Conservation (phyloP, 2,888 invertebrate genomes). For the Bellardia bayeri region DNA sequence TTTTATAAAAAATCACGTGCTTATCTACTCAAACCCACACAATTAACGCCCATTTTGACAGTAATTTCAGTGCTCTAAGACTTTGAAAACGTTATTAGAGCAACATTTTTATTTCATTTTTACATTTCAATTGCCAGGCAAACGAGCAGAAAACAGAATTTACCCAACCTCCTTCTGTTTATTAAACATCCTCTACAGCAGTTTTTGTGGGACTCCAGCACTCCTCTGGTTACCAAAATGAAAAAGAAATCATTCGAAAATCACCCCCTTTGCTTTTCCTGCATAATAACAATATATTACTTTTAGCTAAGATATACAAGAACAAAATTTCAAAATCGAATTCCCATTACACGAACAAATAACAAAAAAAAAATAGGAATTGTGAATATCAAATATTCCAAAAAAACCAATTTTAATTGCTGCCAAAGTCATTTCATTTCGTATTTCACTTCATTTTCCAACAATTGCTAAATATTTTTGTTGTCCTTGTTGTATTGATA, state of each 20-base stretch:
- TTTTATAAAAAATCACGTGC: slow-evolving; percentile 81
- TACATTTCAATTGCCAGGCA: slow-evolving; percentile 71
- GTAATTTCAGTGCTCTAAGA: slow-evolving; percentile 67
- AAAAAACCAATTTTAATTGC: slow-evolving; percentile 69
- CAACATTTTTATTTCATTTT: slow-evolving; percentile 43
- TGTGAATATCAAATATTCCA: slow-evolving; percentile 21
- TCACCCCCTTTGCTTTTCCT: slow-evolving; percentile 47
- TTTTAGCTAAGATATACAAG: slow-evolving; percentile 44
- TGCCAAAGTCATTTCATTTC: slow-evolving; percentile 68
- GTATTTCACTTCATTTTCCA: slow-evolving; percentile 57
- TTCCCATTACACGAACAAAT: slow-evolving; percentile 49
- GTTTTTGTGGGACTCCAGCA: no score
- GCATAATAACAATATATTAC: slow-evolving; percentile 58
- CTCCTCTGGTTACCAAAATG: background rate
- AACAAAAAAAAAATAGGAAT: background rate
- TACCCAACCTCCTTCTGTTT: slow-evolving; percentile 21
- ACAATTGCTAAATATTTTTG: slow-evolving; percentile 43
- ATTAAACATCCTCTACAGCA: slow-evolving; percentile 14
- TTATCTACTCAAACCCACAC: slow-evolving; percentile 81
- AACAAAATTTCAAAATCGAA: slow-evolving; percentile 65
- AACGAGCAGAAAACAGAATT: slow-evolving; percentile 59
- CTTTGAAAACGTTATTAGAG: slow-evolving; percentile 45
- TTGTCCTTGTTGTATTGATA: slow-evolving; percentile 77
- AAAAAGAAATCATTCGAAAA: slow-evolving; percentile 37
- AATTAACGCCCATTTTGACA: slow-evolving; percentile 81